Conservation (phyloP, 2,797 vertebrate species). For the Sylvia borin region DNA sequence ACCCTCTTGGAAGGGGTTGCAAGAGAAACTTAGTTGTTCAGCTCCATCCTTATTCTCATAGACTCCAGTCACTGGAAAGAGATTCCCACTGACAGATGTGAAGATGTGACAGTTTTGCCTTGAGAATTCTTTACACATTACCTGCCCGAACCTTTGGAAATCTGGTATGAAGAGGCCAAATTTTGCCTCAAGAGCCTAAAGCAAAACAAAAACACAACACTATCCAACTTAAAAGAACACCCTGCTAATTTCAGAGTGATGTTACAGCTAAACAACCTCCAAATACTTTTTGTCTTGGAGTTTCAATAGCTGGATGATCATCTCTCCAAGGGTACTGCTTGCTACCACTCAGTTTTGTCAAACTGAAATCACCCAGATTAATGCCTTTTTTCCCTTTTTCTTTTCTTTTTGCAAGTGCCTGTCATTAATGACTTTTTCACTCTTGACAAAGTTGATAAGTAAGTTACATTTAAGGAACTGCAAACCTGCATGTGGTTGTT, state of each 20-base stretch:
- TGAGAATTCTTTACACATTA: neutral
- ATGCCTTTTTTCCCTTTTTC: neutral
- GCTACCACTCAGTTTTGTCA: slow-evolving; percentile 18
- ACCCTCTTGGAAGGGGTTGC: neutral
- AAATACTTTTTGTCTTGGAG: neutral
- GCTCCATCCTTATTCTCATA: neutral
- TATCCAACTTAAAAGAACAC: neutral
- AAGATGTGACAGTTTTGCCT: neutral
- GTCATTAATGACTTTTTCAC: slow-evolving; percentile 39
- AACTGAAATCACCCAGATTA: slow-evolving; percentile 13
- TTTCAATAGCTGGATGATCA: slow-evolving; percentile 5
- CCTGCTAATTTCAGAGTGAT: neutral
- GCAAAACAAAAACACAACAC: neutral
- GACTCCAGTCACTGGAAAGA: neutral
- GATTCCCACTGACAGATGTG: neutral
- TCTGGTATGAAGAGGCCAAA: neutral
- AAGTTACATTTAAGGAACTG: neutral
- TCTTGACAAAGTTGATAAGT: slow-evolving; percentile 19
- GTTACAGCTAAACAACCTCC: neutral
- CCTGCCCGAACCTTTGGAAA: neutral
- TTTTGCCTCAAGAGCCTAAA: neutral
- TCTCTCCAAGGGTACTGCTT: slow-evolving; percentile 28
- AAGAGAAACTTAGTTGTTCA: neutral
- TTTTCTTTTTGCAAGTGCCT: slow-evolving; percentile 12
- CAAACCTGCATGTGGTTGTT: neutral